Conservation (phyloP, 53 echinoderm and acorn worm species). For the Arbacia lixula region DNA sequence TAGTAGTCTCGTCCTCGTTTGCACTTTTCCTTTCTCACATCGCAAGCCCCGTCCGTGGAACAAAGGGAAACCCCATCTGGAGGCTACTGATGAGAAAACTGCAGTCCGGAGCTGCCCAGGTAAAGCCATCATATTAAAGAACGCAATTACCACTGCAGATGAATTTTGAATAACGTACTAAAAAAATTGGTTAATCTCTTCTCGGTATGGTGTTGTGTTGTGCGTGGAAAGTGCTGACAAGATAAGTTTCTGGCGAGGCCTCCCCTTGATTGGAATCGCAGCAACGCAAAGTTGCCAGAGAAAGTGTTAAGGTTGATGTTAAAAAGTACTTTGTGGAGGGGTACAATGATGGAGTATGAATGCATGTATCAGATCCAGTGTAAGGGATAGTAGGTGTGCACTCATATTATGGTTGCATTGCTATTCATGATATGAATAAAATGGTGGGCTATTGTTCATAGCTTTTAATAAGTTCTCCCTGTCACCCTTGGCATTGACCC, state of each 20-base stretch:
- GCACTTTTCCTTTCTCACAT: neutral
- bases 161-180: constrained; percentile 45
- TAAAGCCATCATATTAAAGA: constrained; percentile 45
- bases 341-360: no score
- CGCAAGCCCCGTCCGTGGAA: neutral
- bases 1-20: neutral
- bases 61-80: neutral
- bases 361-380: no score
- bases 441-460: no score
- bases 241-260: neutral
- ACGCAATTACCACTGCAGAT: constrained; percentile 42
- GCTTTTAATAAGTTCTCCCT: no score
- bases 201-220: constrained; percentile 40
- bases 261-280: constrained; percentile 25
- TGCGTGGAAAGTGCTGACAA: constrained; percentile 43
- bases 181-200: constrained; percentile 37
- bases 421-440: no score
- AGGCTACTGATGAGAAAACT: constrained; percentile 20
- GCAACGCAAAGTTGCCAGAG: constrained; percentile 3
- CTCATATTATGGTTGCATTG: no score
- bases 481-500: no score
- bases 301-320: no score
- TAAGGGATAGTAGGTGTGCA: no score
- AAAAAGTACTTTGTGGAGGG: no score
- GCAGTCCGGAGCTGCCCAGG: neutral